phyloP scores from a whole-genome alignment of 2,888 invertebrate genomes.

The Ephialtes manifestator region DNA sequence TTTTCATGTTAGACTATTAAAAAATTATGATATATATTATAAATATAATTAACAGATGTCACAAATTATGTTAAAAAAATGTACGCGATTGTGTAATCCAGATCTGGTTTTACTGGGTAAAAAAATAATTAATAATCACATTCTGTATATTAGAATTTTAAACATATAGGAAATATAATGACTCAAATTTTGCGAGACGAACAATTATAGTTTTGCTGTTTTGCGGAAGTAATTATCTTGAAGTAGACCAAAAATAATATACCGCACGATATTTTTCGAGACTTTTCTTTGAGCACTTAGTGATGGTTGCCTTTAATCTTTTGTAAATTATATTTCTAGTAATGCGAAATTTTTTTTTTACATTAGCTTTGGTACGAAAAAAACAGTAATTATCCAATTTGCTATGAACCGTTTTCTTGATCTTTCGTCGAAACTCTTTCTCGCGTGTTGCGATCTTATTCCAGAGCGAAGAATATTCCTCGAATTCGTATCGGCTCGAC shows the following conservation, averaged over 20 bases:
- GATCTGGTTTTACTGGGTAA: too few species aligned
- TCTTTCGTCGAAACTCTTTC: background rate
- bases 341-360: background rate
- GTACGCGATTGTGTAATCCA: too few species aligned
- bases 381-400: constrained; percentile 10
- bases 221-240: background rate
- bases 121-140: too few species aligned
- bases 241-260: background rate
- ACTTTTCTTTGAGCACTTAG: background rate
- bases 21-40: too few species aligned
- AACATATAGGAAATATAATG: too few species aligned
- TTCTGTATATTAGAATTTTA: too few species aligned
- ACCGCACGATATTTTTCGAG: background rate
- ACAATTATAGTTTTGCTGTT: background rate
- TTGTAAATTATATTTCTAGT: background rate
- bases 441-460: constrained; percentile 6
- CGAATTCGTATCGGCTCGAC: constrained; percentile 2
- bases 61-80: too few species aligned
- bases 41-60: too few species aligned
- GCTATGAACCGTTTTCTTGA: background rate
- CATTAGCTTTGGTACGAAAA: background rate
- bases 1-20: too few species aligned
- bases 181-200: too few species aligned
- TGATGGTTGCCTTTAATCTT: background rate
- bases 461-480: constrained; percentile 9